A percentile compares a stretch with the other conserved stretches of the same genome.
Evolutionary conservation across 2,797 vertebrate genomes (phyloP).

Genomic region (Cyprinodon diabolis): DNA sequence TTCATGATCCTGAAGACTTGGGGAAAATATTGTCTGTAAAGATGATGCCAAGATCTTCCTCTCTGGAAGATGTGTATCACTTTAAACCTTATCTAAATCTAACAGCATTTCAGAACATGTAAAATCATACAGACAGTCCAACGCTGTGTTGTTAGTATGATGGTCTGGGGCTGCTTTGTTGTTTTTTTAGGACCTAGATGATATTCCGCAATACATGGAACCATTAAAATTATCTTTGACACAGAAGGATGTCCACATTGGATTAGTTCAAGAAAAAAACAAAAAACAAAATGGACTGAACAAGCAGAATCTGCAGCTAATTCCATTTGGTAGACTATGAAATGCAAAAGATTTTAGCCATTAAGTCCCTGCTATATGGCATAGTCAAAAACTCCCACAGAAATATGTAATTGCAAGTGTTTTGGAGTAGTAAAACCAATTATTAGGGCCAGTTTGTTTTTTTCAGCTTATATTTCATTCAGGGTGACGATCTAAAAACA

Average conservation of each 20-base stretch:
- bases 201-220: neutral
- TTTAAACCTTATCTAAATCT: neutral
- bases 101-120: neutral
- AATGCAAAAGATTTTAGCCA: neutral
- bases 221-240: neutral
- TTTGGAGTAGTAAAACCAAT: no score
- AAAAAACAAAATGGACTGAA: neutral
- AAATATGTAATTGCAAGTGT: no score
- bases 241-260: neutral
- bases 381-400: no score
- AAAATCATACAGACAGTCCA: neutral
- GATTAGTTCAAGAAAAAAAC: neutral
- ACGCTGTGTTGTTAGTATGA: neutral
- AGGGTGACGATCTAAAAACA: neutral
- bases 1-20: no score
- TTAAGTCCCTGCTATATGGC: neutral
- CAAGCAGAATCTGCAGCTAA: neutral
- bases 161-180: neutral
- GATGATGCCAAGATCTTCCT: neutral
- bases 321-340: neutral
- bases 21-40: neutral
- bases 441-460: no score
- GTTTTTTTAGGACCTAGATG: neutral
- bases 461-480: neutral
- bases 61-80: neutral